Percentiles rank a stretch among this genome's conserved stretches.
Conservation (phyloP, 1,140 invertebrate genomes). For the Latrodectus geometricus region DNA sequence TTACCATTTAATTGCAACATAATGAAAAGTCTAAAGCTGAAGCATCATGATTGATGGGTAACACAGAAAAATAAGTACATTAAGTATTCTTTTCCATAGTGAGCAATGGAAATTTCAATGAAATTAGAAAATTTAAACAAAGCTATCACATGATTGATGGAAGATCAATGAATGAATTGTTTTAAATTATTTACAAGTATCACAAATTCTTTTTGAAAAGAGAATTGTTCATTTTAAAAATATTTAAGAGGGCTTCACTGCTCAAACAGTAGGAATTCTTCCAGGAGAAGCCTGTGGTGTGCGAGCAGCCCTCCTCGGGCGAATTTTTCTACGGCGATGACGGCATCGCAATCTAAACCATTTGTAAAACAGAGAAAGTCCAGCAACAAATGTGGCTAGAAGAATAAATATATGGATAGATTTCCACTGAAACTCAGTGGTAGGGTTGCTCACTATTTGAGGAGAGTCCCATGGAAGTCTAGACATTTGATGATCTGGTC, state of each 20-base stretch:
- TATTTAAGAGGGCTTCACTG: neutral
- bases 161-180: neutral
- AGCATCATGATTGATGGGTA: too few relatives aligned
- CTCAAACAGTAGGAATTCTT: conserved; percentile 43
- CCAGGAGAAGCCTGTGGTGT: conserved; percentile 35
- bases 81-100: too few relatives aligned
- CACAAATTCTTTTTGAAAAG: conserved; percentile 38
- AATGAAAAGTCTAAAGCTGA: too few relatives aligned
- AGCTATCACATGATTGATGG: too few relatives aligned
- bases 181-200: conserved; percentile 49
- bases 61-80: too few relatives aligned
- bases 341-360: conserved; percentile 29
- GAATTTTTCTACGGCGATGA: conserved; percentile 21
- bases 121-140: too few relatives aligned
- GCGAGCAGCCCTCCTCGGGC: neutral
- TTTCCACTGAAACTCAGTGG: conserved; percentile 53
- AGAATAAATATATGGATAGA: conserved; percentile 42
- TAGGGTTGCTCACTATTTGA: conserved; percentile 59
- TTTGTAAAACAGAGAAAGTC: conserved; percentile 33
- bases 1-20: too few relatives aligned
- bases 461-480: conserved; percentile 50
- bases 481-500: conserved; percentile 22
- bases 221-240: conserved; percentile 22
- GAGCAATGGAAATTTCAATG: too few relatives aligned
- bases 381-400: conserved; percentile 7